Evolutionary conservation across 2,113 vertebrate species (phyloP).

Genomic region (Thunnus maccoyii): DNA sequence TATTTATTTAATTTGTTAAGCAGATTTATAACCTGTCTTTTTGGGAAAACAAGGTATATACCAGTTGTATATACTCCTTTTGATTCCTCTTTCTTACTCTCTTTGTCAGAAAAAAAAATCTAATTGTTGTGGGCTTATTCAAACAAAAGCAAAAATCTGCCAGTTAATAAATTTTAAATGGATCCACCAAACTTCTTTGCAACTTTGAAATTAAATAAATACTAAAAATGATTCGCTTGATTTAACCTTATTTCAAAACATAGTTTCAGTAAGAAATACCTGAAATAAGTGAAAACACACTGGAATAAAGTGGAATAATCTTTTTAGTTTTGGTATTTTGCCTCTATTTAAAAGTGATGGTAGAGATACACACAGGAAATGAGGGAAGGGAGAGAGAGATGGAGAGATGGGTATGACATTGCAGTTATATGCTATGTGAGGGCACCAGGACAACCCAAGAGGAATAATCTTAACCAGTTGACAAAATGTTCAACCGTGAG

Average conservation of each 20-base stretch:
- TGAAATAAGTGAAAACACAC: background rate
- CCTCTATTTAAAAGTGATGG: background rate
- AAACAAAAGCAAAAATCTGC: background rate
- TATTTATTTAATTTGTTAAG: too few species aligned
- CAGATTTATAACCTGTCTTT: background rate
- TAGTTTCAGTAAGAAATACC: background rate
- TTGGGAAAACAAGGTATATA: background rate
- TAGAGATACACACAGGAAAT: background rate
- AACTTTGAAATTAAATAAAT: background rate
- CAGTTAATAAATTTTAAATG: too few species aligned
- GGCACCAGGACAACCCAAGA: background rate
- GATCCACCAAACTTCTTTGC: too few species aligned
- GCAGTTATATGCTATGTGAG: background rate
- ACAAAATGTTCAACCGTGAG: background rate
- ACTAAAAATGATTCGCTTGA: background rate
- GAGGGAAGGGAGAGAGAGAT: background rate
- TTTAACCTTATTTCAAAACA: background rate
- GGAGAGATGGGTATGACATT: background rate
- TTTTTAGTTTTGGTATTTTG: background rate
- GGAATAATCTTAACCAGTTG: constrained; percentile 1
- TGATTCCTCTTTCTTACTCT: background rate
- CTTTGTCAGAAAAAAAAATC: background rate
- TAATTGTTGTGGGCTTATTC: background rate
- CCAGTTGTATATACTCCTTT: background rate
- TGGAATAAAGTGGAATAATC: background rate